Evolutionary conservation across 2,888 invertebrate genomes (phyloP).

Genomic region (Cephus pulcher): DNA sequence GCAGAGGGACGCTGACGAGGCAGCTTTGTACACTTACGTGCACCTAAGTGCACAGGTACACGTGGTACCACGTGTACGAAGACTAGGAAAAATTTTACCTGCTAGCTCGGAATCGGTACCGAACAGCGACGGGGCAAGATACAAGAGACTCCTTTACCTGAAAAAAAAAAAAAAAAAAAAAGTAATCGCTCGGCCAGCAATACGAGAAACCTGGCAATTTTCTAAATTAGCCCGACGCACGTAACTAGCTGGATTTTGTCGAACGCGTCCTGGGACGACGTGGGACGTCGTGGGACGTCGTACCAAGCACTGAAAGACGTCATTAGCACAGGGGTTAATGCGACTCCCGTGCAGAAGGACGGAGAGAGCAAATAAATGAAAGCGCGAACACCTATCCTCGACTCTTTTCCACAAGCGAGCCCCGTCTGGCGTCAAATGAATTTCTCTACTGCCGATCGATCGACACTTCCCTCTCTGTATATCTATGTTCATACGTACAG

Average conservation of each 20-base stretch:
- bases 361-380: not conserved
- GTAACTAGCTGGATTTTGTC: not conserved
- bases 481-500: not conserved
- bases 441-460: not conserved
- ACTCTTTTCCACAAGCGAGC: not conserved
- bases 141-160: not conserved
- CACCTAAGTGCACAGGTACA: not conserved
- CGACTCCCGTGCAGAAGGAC: not conserved
- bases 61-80: not conserved
- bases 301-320: not conserved
- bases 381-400: not conserved
- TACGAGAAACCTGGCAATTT: not conserved
- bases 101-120: not conserved
- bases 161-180: not conserved
- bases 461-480: not conserved
- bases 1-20: slow-evolving; percentile 36
- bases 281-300: too few species aligned
- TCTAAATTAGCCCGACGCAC: not conserved
- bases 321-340: not conserved
- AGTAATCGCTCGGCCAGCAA: not conserved
- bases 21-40: slow-evolving; percentile 8
- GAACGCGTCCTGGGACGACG: not conserved
- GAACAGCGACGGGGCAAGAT: not conserved
- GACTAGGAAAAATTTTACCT: not conserved
- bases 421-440: not conserved